Percentiles rank a stretch among this genome's conserved stretches.
These are phyloP conservation scores for Neodontobutis hainanensis DNA, from an alignment of 2,113 vertebrate genomes.

Conservation along the genomic window DNA sequence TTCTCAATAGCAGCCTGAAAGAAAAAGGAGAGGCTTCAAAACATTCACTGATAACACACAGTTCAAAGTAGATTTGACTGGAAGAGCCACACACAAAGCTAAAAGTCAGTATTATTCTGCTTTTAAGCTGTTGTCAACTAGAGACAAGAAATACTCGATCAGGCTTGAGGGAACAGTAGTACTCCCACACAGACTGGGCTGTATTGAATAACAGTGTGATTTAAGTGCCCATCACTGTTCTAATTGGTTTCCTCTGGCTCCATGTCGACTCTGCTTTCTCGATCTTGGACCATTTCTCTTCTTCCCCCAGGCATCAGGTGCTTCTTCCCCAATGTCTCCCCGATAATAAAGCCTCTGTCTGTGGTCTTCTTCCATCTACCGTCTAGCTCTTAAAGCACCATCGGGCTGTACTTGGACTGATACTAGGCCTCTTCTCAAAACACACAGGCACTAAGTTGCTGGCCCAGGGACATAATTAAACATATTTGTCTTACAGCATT, in stretches of 20 bases:
- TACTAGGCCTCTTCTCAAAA: constrained; percentile 14
- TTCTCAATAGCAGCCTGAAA: constrained; percentile 6
- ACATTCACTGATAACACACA: constrained; percentile 33
- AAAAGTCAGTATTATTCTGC: constrained; percentile 53
- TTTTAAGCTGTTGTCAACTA: constrained; percentile 56
- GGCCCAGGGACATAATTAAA: too few species aligned
- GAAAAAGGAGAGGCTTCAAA: constrained; percentile 15
- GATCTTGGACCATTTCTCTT: constrained; percentile 17
- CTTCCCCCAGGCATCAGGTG: constrained; percentile 22
- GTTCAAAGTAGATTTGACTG: constrained; percentile 21
- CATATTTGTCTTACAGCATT: too few species aligned
- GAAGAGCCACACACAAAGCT: constrained; percentile 46
- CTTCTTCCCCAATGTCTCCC: constrained; percentile 13
- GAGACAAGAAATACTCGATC: constrained; percentile 56
- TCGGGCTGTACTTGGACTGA: constrained; percentile 23
- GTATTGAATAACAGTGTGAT: constrained; percentile 63
- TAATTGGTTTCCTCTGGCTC: constrained; percentile 69
- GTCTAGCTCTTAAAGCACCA: constrained; percentile 25
- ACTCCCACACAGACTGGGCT: constrained; percentile 53
- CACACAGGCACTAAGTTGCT: too few species aligned
- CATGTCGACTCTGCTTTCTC: constrained; percentile 47
- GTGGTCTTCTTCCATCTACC: not conserved
- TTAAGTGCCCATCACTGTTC: constrained; percentile 66
- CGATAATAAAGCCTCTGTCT: constrained; percentile 6
- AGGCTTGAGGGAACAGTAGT: constrained; percentile 57